Evolutionary conservation across 1,140 invertebrate species (phyloP).

Genomic region (Drosophila dunni): DNA sequence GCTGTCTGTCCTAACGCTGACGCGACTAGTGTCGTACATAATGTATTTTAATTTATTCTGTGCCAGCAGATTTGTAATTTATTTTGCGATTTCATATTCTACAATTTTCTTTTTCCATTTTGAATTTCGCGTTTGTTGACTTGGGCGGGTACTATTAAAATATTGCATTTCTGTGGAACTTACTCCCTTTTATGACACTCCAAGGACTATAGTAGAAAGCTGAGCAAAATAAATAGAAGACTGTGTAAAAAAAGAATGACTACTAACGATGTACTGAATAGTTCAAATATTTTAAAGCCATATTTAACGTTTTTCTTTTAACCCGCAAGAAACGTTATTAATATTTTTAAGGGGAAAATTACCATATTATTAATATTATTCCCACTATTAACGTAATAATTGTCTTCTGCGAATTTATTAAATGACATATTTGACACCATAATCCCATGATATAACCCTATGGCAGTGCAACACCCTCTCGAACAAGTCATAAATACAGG

Average conservation of each 20-base stretch:
- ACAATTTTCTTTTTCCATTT: conserved; percentile 1
- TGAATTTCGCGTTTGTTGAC: conserved; percentile 16
- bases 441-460: conserved; percentile 51
- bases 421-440: conserved; percentile 33
- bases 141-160: conserved; percentile 29
- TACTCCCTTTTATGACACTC: conserved; percentile 44
- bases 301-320: too few species aligned
- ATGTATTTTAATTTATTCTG: conserved; percentile 74
- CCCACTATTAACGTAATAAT: conserved; percentile 21
- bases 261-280: too few species aligned
- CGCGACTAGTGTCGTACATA: conserved; percentile 64
- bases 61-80: conserved; percentile 55
- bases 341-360: conserved; percentile 5
- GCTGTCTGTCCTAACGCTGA: conserved; percentile 50
- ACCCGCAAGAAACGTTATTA: not conserved
- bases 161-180: conserved; percentile 51
- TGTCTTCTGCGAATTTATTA: conserved; percentile 23
- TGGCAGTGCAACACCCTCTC: conserved; percentile 47
- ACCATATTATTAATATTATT: conserved; percentile 4
- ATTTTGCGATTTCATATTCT: conserved; percentile 50
- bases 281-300: not conserved
- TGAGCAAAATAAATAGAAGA: conserved; percentile 6
- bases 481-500: conserved; percentile 58
- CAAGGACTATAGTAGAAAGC: conserved; percentile 49
- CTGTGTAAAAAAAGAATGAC: too few species aligned